Conservation (phyloP, 2,113 vertebrate species). For the Xiphias gladius region DNA sequence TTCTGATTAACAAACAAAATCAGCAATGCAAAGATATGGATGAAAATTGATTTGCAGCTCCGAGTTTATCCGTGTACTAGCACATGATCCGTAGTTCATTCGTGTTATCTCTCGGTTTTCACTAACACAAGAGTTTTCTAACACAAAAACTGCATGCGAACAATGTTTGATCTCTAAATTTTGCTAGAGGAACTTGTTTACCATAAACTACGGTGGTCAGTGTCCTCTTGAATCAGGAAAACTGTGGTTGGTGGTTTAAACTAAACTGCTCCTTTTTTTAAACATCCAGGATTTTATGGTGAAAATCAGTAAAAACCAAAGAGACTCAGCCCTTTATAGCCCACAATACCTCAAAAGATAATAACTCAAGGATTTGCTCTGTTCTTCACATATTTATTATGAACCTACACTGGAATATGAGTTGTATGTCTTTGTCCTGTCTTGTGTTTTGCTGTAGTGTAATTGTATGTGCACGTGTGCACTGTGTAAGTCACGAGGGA, state of each 20-base stretch:
- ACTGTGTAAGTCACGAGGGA: constrained; percentile 15
- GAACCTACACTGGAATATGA: neutral
- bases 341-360: neutral
- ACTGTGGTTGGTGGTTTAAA: neutral
- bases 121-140: neutral
- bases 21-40: neutral
- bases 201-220: neutral
- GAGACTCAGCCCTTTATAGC: neutral
- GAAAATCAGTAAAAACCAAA: neutral
- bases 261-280: neutral
- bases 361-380: neutral
- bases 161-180: neutral
- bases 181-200: neutral
- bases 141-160: neutral
- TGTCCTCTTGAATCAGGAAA: neutral
- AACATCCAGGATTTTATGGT: neutral
- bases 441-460: constrained; percentile 5
- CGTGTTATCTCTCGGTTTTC: neutral
- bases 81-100: neutral
- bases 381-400: neutral
- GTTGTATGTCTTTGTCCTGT: constrained; percentile 6
- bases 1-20: neutral
- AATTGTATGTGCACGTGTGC: constrained; percentile 4
- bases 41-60: neutral
- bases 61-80: neutral